A percentile compares a stretch with the other conserved stretches of the same genome.
These are phyloP conservation scores for Caenorhabditis afra DNA, from an alignment of 2,888 invertebrate species.

Conservation along the genomic window DNA sequence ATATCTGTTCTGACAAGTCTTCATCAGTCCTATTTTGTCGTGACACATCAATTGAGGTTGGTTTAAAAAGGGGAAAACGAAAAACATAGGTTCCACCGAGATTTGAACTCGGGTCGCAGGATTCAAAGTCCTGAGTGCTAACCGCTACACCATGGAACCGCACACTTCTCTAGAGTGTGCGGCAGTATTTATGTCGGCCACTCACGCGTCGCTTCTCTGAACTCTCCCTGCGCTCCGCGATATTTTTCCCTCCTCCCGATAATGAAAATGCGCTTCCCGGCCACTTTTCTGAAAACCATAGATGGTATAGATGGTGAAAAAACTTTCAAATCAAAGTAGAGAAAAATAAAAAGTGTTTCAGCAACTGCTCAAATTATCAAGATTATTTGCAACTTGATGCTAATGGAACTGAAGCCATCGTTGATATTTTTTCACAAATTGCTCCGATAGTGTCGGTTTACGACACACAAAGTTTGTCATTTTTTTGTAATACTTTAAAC, in stretches of 20 bases:
- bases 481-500: not conserved
- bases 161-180: not conserved
- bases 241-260: not conserved
- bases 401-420: constrained; percentile 57
- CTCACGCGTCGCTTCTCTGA: not conserved
- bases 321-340: too few species aligned
- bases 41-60: constrained; percentile 60
- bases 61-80: constrained; percentile 1
- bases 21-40: constrained; percentile 54
- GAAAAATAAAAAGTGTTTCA: too few species aligned
- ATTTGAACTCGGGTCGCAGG: constrained; percentile 72
- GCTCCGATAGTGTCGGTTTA: constrained; percentile 40
- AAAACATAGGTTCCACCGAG: constrained; percentile 69
- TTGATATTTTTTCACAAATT: constrained; percentile 64
- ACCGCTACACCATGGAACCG: constrained; percentile 62
- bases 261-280: too few species aligned
- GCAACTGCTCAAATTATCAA: constrained; percentile 61
- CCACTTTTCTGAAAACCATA: too few species aligned
- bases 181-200: constrained; percentile 1
- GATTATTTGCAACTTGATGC: constrained; percentile 70
- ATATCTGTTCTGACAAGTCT: constrained; percentile 33
- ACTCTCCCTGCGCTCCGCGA: not conserved
- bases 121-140: constrained; percentile 68
- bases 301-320: too few species aligned
- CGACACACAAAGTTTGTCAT: constrained; percentile 36